phyloP scores from a whole-genome alignment of 1,140 invertebrate species.

The Drosophila sturtevanti region DNA sequence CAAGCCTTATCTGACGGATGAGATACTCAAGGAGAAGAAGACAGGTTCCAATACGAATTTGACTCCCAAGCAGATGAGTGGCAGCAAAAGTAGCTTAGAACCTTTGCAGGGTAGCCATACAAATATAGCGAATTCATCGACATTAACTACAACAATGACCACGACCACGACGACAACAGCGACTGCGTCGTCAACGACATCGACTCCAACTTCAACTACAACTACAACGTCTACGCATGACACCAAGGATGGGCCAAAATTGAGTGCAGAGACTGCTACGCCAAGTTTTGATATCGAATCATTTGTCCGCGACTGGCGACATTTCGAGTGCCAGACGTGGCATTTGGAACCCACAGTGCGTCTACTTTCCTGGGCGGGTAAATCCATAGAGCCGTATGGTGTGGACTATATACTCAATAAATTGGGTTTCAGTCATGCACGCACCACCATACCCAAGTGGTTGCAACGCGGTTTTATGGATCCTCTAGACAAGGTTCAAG shows the following conservation, averaged over 20 bases:
- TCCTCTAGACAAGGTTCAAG: slow-evolving; percentile 93
- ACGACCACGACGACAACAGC: slow-evolving; percentile 18
- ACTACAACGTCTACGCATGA: slow-evolving; percentile 26
- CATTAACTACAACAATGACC: slow-evolving; percentile 20
- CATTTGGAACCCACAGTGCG: slow-evolving; percentile 98
- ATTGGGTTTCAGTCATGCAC: slow-evolving; percentile 97
- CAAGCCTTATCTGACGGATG: slow-evolving; percentile 73
- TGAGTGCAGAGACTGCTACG: slow-evolving; percentile 24
- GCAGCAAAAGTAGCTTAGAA: slow-evolving; percentile 67
- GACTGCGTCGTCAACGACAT: slow-evolving; percentile 13
- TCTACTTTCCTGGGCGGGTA: slow-evolving; percentile 96
- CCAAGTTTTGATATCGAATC: slow-evolving; percentile 77
- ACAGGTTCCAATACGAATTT: slow-evolving; percentile 55
- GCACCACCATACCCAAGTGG: slow-evolving; percentile 99
- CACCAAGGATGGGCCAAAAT: slow-evolving; percentile 35
- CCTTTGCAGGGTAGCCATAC: slow-evolving; percentile 67
- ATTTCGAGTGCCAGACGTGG: slow-evolving; percentile 98
- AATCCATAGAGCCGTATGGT: slow-evolving; percentile 98
- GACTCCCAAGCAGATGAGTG: slow-evolving; percentile 65
- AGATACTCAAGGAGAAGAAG: slow-evolving; percentile 70
- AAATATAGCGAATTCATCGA: slow-evolving; percentile 48
- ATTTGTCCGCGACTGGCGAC: slow-evolving; percentile 88
- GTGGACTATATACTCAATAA: slow-evolving; percentile 99
- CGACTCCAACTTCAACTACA: slow-evolving; percentile 21
- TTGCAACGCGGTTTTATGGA: slow-evolving; percentile 98